phyloP scores from a whole-genome alignment of 2,113 vertebrate genomes.

The Cyprinus carpio region DNA sequence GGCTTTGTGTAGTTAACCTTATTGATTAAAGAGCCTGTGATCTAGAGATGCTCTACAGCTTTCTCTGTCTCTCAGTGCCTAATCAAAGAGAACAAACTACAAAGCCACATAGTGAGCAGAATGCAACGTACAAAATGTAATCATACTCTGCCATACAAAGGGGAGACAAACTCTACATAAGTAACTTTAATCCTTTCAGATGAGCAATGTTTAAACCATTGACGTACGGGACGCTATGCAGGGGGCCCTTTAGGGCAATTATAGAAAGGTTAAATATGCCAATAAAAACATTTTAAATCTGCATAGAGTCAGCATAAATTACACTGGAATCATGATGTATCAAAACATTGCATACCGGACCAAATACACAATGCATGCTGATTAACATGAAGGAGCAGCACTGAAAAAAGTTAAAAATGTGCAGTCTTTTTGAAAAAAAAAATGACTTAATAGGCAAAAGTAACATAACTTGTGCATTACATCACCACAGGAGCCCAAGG shows the following conservation, averaged over 20 bases:
- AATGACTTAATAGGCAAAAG: background rate
- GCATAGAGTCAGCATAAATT: background rate
- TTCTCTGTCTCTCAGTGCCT: conserved; percentile 34
- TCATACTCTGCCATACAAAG: background rate
- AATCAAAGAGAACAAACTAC: conserved; percentile 64
- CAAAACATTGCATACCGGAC: background rate
- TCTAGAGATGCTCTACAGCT: conserved; percentile 55
- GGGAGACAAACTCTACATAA: background rate
- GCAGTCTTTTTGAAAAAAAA: background rate
- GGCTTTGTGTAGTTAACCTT: conserved; percentile 63
- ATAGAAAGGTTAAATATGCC: background rate
- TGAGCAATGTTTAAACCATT: background rate
- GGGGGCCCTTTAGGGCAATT: background rate
- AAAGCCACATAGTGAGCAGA: conserved; percentile 38
- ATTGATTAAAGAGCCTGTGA: conserved; percentile 69
- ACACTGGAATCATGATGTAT: background rate
- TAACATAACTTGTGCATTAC: background rate
- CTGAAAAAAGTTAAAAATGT: background rate
- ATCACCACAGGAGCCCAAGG: background rate
- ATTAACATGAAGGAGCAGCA: background rate
- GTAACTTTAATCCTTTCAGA: background rate
- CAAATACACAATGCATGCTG: background rate
- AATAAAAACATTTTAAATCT: background rate
- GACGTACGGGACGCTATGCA: background rate
- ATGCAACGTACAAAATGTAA: conserved; percentile 49